Evolutionary conservation across 2,888 invertebrate species (phyloP).

Genomic region (Eristalis intricaria): DNA sequence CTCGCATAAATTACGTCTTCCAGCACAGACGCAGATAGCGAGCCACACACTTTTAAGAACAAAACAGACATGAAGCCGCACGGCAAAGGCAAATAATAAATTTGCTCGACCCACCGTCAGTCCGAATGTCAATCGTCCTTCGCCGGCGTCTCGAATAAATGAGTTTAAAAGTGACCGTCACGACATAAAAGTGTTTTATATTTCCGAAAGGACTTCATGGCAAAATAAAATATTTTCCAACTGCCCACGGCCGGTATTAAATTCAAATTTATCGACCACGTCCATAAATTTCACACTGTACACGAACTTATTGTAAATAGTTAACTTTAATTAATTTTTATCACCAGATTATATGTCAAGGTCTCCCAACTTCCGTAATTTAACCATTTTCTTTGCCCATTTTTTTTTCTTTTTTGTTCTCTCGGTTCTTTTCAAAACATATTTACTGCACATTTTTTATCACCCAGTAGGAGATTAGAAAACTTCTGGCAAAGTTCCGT

Average conservation of each 20-base stretch:
- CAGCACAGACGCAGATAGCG: background rate
- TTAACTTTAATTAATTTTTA: background rate
- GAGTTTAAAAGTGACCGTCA: background rate
- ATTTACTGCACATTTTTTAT: constrained; percentile 10
- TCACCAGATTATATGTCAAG: background rate
- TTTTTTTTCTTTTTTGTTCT: background rate
- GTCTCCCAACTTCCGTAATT: background rate
- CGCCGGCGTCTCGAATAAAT: background rate
- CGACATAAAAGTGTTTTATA: background rate
- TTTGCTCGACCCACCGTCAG: background rate
- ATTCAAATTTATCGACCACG: constrained; percentile 1
- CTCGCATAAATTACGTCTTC: background rate
- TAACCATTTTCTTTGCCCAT: background rate
- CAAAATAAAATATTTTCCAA: background rate
- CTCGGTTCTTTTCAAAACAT: background rate
- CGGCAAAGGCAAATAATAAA: background rate
- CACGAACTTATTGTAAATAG: background rate
- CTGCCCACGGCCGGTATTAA: background rate
- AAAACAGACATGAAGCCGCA: background rate
- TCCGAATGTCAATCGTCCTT: background rate
- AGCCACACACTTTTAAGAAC: background rate
- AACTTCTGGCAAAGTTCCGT: constrained; percentile 2
- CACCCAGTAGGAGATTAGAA: background rate
- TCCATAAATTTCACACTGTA: background rate
- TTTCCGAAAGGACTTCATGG: background rate